These are phyloP conservation scores for Takifugu bimaculatus DNA, from an alignment of 2,113 vertebrate genomes.

Conservation along the genomic window DNA sequence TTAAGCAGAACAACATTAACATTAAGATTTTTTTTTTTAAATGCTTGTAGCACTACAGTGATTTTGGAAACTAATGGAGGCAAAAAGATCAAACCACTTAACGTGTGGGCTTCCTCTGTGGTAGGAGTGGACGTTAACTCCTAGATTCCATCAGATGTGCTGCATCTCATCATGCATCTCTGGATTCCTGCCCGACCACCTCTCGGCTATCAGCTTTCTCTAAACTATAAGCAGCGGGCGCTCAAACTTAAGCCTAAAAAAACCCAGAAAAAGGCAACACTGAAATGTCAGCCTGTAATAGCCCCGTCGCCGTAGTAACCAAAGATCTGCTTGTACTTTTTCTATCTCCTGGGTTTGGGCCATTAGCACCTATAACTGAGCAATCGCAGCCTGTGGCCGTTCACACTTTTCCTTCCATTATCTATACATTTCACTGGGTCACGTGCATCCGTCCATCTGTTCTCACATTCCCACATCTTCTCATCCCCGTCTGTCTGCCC, in stretches of 20 bases:
- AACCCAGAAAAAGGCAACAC: conserved; percentile 29
- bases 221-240: neutral
- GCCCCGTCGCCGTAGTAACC: conserved; percentile 57
- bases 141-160: no score
- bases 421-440: conserved; percentile 7
- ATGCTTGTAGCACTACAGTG: no score
- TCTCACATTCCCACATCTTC: neutral
- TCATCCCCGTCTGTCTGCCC: neutral
- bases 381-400: conserved; percentile 28
- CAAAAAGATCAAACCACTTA: no score
- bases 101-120: no score
- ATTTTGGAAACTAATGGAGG: no score
- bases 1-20: no score
- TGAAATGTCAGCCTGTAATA: conserved; percentile 50
- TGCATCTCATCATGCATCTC: no score
- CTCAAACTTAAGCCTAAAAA: conserved; percentile 13
- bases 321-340: conserved; percentile 29
- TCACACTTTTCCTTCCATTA: neutral
- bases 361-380: conserved; percentile 35
- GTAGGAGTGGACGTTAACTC: no score
- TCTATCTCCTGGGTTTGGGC: conserved; percentile 38
- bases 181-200: no score
- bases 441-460: neutral
- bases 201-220: no score
- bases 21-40: no score